Conservation (phyloP, 2,113 vertebrate genomes). For the Gracilinanus agilis region DNA sequence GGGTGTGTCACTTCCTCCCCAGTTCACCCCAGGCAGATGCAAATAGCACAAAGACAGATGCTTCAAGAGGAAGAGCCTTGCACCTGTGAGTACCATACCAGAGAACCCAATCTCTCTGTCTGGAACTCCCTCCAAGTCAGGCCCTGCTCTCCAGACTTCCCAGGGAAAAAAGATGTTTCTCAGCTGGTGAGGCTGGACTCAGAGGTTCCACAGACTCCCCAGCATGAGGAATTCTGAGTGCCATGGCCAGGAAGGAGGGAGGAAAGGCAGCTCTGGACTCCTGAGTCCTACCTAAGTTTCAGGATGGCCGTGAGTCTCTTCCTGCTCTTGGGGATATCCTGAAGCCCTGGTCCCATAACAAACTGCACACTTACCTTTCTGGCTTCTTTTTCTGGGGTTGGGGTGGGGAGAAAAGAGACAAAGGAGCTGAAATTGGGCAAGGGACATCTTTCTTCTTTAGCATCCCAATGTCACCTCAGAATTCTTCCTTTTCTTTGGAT, state of each 20-base stretch:
- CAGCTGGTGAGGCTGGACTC: background rate
- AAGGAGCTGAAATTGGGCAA: too few species aligned
- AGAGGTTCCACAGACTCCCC: background rate
- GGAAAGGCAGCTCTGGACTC: constrained; percentile 3
- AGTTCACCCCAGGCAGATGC: constrained; percentile 35
- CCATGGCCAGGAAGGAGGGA: background rate
- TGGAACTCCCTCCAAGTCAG: background rate
- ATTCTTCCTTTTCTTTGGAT: background rate
- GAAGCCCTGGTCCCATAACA: background rate
- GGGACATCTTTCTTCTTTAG: background rate
- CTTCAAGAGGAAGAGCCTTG: constrained; percentile 58
- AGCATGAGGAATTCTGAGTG: background rate
- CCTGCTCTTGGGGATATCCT: background rate
- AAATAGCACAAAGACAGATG: constrained; percentile 66
- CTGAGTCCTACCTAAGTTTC: background rate
- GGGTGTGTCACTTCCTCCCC: constrained; percentile 81
- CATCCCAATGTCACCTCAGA: background rate
- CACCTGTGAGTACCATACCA: constrained; percentile 78
- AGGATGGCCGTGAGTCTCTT: constrained; percentile 2
- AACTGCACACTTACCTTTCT: background rate
- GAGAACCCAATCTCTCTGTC: constrained; percentile 42
- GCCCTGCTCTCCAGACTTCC: background rate
- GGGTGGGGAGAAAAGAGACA: background rate
- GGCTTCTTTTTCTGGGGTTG: constrained; percentile 22
- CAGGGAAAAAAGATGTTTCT: background rate